Evolutionary conservation across 2,113 vertebrate genomes (phyloP).

Genomic region (Burhinus oedicnemus): DNA sequence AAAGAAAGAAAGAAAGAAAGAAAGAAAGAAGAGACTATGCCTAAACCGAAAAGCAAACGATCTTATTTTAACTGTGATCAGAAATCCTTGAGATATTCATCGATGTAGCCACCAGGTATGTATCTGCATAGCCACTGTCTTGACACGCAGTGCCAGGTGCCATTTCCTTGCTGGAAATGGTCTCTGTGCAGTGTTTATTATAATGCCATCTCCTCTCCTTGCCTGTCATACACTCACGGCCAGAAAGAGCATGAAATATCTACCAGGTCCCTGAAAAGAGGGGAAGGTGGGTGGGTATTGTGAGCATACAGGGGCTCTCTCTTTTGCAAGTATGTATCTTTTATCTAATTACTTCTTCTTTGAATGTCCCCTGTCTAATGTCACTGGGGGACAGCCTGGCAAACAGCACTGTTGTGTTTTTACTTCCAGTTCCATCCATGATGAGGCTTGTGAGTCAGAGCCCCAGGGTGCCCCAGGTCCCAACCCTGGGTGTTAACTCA

Average conservation of each 20-base stretch:
- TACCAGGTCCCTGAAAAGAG: not conserved
- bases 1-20: too few species aligned
- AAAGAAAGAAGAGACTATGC: not conserved
- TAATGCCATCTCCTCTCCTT: not conserved
- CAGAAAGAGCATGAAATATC: not conserved
- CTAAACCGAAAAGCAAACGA: not conserved
- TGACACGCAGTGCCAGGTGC: not conserved
- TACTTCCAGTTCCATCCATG: not conserved
- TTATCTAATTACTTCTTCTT: not conserved
- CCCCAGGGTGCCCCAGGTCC: not conserved
- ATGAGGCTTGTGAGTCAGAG: not conserved
- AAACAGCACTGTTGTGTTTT: not conserved
- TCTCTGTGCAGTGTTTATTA: not conserved
- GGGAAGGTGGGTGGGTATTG: not conserved
- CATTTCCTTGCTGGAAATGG: not conserved
- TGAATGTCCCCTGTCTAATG: not conserved
- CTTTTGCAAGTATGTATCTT: not conserved
- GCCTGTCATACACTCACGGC: fast-evolving
- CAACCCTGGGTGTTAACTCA: not conserved
- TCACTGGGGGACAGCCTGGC: not conserved
- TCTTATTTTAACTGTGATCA: not conserved
- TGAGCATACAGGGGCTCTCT: not conserved
- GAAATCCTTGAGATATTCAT: not conserved
- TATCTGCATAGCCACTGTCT: not conserved
- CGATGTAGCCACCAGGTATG: not conserved